phyloP scores from a whole-genome alignment of 1,140 invertebrate species.

The Cydia fagiglandana region DNA sequence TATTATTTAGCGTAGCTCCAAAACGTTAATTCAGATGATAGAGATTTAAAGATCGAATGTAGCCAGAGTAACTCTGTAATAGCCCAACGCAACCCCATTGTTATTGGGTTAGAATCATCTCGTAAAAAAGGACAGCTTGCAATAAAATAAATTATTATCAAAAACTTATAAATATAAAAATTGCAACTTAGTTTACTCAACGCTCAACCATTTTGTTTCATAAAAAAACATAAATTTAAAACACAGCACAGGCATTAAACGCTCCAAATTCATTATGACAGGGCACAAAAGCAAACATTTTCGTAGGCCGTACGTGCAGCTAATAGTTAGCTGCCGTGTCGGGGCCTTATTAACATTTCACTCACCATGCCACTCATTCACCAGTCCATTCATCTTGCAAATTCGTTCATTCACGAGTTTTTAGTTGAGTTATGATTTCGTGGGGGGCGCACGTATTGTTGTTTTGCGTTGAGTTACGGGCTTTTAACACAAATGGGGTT shows the following conservation, averaged over 20 bases:
- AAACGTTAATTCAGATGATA: no score
- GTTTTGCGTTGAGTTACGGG: background rate
- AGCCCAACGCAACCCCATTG: no score
- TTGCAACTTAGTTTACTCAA: no score
- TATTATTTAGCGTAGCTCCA: no score
- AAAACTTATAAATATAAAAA: no score
- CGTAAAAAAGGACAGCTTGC: no score
- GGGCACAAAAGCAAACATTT: background rate
- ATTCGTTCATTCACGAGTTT: conserved; percentile 29
- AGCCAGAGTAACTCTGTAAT: no score
- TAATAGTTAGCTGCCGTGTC: conserved; percentile 28
- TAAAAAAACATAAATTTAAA: background rate
- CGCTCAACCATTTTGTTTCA: background rate
- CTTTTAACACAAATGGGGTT: conserved; percentile 2
- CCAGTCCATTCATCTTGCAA: conserved; percentile 28
- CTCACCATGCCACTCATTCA: background rate
- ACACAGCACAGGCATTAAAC: background rate
- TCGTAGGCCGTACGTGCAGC: conserved; percentile 4
- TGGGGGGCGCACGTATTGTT: conserved; percentile 3
- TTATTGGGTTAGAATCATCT: no score
- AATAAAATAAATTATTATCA: no score
- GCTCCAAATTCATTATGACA: conserved; percentile 7
- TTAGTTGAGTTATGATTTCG: conserved; percentile 27
- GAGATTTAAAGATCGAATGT: no score
- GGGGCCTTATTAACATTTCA: conserved; percentile 27